Evolutionary conservation across 2,888 invertebrate genomes (phyloP).

Genomic region (Neoscelio sp.): DNA sequence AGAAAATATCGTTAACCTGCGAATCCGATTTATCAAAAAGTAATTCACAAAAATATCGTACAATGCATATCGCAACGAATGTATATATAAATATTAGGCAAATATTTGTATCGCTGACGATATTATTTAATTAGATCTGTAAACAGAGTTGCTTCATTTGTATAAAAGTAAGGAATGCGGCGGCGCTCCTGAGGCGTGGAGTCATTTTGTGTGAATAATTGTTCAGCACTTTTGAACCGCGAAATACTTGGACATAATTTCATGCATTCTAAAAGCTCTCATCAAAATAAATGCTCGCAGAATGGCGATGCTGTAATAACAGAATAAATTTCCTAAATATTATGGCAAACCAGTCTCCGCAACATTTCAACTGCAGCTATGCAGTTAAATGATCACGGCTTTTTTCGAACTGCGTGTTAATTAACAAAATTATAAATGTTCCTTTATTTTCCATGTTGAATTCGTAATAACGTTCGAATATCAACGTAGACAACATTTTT

Average conservation of each 20-base stretch:
- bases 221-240: slow-evolving; percentile 40
- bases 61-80: too few relatives aligned
- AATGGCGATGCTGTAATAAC: slow-evolving; percentile 25
- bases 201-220: slow-evolving; percentile 55
- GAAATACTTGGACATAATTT: slow-evolving; percentile 53
- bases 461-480: too few relatives aligned
- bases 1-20: too few relatives aligned
- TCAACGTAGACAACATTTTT: too few relatives aligned
- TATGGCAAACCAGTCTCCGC: neutral
- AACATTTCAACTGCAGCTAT: too few relatives aligned
- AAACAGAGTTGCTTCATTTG: slow-evolving; percentile 48
- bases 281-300: slow-evolving; percentile 33
- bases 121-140: slow-evolving; percentile 32
- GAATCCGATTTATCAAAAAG: too few relatives aligned
- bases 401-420: too few relatives aligned
- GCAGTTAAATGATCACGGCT: too few relatives aligned
- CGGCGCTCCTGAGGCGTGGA: neutral
- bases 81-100: neutral
- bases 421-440: too few relatives aligned
- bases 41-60: too few relatives aligned
- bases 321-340: slow-evolving; percentile 40
- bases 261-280: slow-evolving; percentile 55
- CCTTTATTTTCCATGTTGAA: too few relatives aligned
- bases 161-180: slow-evolving; percentile 4
- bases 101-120: slow-evolving; percentile 4